These are phyloP conservation scores for Zonotrichia albicollis DNA, from an alignment of 2,797 vertebrate species.

Conservation along the genomic window DNA sequence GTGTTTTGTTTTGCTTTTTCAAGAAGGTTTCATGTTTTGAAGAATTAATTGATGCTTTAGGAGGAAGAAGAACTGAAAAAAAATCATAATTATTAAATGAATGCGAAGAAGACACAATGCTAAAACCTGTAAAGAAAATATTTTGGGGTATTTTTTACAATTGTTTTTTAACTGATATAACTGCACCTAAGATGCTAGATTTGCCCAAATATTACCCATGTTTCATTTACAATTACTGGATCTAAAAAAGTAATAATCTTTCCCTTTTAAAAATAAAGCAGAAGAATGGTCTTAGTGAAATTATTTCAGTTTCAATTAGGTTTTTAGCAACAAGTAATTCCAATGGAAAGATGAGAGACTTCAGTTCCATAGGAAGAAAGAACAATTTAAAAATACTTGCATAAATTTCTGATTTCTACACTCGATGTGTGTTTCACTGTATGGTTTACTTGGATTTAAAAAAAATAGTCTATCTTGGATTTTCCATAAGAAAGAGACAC, in stretches of 20 bases:
- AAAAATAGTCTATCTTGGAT: background rate
- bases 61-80: background rate
- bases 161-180: background rate
- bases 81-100: no score
- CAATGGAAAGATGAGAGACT: background rate
- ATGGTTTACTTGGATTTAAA: background rate
- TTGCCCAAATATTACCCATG: background rate
- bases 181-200: background rate
- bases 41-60: background rate
- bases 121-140: background rate
- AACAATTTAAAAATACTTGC: background rate
- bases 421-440: fast-evolving
- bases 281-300: background rate
- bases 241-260: background rate
- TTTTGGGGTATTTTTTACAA: background rate
- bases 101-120: background rate
- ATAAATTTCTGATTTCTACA: background rate
- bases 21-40: background rate
- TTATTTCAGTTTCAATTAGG: background rate
- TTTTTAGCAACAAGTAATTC: background rate
- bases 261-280: background rate
- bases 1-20: background rate
- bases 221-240: background rate
- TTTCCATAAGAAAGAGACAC: background rate
- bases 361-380: background rate